Percentiles rank a stretch among this genome's conserved stretches.
Conservation (phyloP, 2,113 vertebrate genomes). For the Daubentonia madagascariensis region DNA sequence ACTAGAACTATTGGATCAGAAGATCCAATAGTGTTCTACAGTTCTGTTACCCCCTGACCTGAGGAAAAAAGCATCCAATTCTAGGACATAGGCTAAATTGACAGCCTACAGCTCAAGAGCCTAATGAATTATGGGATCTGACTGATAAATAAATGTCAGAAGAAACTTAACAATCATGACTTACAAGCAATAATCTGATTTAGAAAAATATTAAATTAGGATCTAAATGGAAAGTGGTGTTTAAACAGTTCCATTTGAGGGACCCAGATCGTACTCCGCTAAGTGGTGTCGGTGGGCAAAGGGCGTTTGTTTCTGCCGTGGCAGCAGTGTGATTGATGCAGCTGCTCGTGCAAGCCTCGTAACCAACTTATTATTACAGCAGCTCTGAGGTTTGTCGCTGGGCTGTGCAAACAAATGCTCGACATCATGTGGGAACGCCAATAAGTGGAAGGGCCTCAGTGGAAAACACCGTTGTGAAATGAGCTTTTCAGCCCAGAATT, state of each 20-base stretch:
- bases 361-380: constrained; percentile 68
- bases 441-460: constrained; percentile 73
- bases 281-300: constrained; percentile 43
- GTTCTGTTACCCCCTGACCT: neutral
- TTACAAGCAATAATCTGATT: constrained; percentile 72
- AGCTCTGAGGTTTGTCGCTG: constrained; percentile 57
- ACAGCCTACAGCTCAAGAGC: neutral
- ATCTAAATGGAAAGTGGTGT: constrained; percentile 47
- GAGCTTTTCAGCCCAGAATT: constrained; percentile 58
- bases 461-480: constrained; percentile 61
- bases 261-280: neutral
- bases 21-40: neutral
- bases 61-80: neutral
- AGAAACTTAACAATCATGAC: constrained; percentile 31
- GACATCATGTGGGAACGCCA: constrained; percentile 42
- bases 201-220: constrained; percentile 69
- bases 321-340: constrained; percentile 47
- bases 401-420: constrained; percentile 74
- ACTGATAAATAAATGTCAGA: constrained; percentile 54
- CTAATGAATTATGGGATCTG: neutral
- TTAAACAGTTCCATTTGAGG: constrained; percentile 29
- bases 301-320: constrained; percentile 27
- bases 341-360: constrained; percentile 46
- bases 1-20: neutral
- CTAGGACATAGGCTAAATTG: neutral